phyloP scores from a whole-genome alignment of 2,113 vertebrate genomes.

The Ageneiosus marmoratus region DNA sequence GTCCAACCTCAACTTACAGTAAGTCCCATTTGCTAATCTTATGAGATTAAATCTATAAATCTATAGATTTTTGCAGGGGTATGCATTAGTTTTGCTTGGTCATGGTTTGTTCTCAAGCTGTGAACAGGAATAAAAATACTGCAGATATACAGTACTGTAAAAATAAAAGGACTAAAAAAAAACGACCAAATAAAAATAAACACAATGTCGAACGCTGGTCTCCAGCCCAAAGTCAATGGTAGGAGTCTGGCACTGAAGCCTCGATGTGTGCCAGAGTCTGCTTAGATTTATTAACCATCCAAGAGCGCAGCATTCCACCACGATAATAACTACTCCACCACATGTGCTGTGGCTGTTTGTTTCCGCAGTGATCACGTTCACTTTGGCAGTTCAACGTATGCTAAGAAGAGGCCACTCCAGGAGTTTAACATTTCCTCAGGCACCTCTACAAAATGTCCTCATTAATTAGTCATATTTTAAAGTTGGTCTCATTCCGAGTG shows the following conservation, averaged over 20 bases:
- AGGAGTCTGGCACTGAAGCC: conserved; percentile 35
- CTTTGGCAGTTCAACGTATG: background rate
- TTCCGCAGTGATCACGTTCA: conserved; percentile 2
- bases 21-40: conserved; percentile 4
- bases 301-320: conserved; percentile 36
- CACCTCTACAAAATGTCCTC: conserved; percentile 18
- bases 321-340: conserved; percentile 40
- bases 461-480: conserved; percentile 50
- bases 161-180: background rate
- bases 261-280: conserved; percentile 22
- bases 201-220: conserved; percentile 27
- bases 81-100: background rate
- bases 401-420: background rate
- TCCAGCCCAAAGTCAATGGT: conserved; percentile 36
- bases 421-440: background rate
- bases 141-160: background rate
- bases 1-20: conserved; percentile 27
- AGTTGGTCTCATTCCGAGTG: conserved; percentile 10
- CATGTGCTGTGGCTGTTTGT: conserved; percentile 25
- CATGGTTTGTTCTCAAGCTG: conserved; percentile 18
- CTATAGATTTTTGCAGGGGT: conserved; percentile 10
- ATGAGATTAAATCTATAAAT: conserved; percentile 27
- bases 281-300: conserved; percentile 47
- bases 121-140: background rate
- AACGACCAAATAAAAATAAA: conserved; percentile 38